A percentile compares a stretch with the other conserved stretches of the same genome.
Evolutionary conservation across 2,888 invertebrate species (phyloP).

Genomic region (Rhingia campestris): DNA sequence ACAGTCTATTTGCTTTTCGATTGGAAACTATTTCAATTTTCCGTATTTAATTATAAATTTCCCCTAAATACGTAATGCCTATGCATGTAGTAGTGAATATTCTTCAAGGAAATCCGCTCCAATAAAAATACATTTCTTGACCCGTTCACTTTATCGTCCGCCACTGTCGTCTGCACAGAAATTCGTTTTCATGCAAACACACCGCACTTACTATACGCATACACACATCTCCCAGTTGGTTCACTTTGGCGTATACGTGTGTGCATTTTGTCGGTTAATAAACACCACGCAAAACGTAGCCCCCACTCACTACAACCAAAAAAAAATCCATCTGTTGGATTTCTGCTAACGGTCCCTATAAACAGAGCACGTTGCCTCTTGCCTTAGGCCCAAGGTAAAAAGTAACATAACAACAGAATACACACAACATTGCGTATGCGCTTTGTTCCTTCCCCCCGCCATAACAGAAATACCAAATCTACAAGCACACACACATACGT

Average conservation of each 20-base stretch:
- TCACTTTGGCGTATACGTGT: slow-evolving; percentile 60
- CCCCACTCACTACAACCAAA: slow-evolving; percentile 25
- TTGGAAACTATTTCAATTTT: too few species aligned
- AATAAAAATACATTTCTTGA: not conserved
- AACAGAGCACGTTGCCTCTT: slow-evolving; percentile 40
- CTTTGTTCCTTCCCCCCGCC: slow-evolving; percentile 25
- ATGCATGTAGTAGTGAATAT: too few species aligned
- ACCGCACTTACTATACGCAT: slow-evolving; percentile 13
- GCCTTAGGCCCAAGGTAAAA: slow-evolving; percentile 51
- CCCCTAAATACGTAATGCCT: too few species aligned
- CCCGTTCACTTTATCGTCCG: not conserved
- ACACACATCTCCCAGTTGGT: slow-evolving; percentile 14
- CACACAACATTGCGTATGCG: slow-evolving; percentile 66
- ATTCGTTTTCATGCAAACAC: not conserved
- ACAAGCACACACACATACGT: slow-evolving; percentile 1
- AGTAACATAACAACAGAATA: slow-evolving; percentile 61
- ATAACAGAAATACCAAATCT: slow-evolving; percentile 23
- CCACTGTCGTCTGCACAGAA: slow-evolving; percentile 40
- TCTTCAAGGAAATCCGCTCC: not conserved
- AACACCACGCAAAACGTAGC: slow-evolving; percentile 5
- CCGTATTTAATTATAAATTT: too few species aligned
- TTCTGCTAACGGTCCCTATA: slow-evolving; percentile 35
- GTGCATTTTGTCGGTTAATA: slow-evolving; percentile 44
- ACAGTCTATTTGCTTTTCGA: too few species aligned
- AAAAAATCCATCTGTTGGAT: slow-evolving; percentile 68